Evolutionary conservation across 2,888 invertebrate genomes (phyloP).

Genomic region (Tipula lateralis): DNA sequence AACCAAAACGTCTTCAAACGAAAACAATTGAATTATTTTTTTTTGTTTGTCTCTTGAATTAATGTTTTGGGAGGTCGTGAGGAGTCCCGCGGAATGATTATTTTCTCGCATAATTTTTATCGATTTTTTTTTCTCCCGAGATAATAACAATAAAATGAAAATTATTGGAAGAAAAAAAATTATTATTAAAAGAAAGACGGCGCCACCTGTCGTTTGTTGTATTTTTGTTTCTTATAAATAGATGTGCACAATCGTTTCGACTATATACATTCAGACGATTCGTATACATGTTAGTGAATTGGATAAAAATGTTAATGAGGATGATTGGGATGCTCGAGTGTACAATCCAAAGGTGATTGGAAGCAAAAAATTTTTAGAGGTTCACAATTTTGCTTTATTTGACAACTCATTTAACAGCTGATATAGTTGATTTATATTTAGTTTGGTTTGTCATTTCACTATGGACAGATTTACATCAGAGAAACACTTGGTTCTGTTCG

Average conservation of each 20-base stretch:
- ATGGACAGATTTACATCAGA: no score
- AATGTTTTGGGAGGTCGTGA: conserved; percentile 28
- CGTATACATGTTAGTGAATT: not conserved
- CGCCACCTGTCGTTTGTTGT: conserved; percentile 20
- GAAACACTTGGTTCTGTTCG: no score
- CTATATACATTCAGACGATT: not conserved
- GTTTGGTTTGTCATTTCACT: no score
- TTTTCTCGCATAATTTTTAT: conserved; percentile 21
- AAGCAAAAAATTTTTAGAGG: no score
- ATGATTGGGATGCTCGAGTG: not conserved
- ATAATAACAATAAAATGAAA: conserved; percentile 3
- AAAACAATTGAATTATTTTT: conserved; percentile 14
- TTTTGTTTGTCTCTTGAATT: not conserved
- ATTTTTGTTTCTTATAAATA: not conserved
- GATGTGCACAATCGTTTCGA: not conserved
- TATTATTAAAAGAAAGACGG: conserved; percentile 24
- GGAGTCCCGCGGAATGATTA: conserved; percentile 29
- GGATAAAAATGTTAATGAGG: not conserved
- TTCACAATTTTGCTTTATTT: no score
- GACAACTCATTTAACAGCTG: no score
- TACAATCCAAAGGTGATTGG: not conserved
- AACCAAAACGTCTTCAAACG: not conserved
- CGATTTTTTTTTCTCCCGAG: not conserved
- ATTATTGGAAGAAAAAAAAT: not conserved
- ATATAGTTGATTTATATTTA: no score